Conservation (phyloP, 2,113 vertebrate species). For the Parus major region DNA sequence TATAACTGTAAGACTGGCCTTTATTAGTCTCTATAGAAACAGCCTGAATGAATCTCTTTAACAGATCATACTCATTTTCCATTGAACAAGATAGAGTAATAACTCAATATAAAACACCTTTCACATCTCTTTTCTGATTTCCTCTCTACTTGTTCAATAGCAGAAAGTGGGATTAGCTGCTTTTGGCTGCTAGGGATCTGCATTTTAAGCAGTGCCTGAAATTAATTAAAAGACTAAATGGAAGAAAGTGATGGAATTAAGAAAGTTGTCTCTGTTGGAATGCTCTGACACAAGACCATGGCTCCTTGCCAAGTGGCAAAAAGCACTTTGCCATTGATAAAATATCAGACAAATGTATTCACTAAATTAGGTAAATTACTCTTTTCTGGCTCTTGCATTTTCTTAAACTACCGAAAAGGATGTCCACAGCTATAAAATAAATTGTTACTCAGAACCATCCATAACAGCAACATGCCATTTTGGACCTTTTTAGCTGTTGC, state of each 20-base stretch:
- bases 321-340: slow-evolving; percentile 75
- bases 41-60: slow-evolving; percentile 65
- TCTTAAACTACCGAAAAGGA: slow-evolving; percentile 64
- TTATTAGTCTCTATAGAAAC: slow-evolving; percentile 70
- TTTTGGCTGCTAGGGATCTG: slow-evolving; percentile 49
- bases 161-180: slow-evolving; percentile 68
- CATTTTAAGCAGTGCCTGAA: slow-evolving; percentile 56
- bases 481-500: slow-evolving; percentile 68
- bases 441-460: slow-evolving; percentile 44
- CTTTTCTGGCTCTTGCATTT: slow-evolving; percentile 68
- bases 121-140: slow-evolving; percentile 62
- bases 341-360: slow-evolving; percentile 74
- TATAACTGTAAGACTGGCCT: slow-evolving; percentile 25
- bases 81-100: slow-evolving; percentile 71
- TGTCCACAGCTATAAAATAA: slow-evolving; percentile 71
- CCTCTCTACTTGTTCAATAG: slow-evolving; percentile 67
- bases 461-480: slow-evolving; percentile 66
- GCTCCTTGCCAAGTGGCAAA: slow-evolving; percentile 72
- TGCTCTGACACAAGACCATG: slow-evolving; percentile 41
- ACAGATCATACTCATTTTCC: slow-evolving; percentile 68
- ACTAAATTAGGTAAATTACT: slow-evolving; percentile 76
- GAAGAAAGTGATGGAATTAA: slow-evolving; percentile 64
- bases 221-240: slow-evolving; percentile 77
- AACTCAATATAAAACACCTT: slow-evolving; percentile 69
- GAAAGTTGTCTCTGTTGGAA: slow-evolving; percentile 43